These are phyloP conservation scores for Himalopsyche tibetana DNA, from an alignment of 2,888 invertebrate species.

Conservation along the genomic window DNA sequence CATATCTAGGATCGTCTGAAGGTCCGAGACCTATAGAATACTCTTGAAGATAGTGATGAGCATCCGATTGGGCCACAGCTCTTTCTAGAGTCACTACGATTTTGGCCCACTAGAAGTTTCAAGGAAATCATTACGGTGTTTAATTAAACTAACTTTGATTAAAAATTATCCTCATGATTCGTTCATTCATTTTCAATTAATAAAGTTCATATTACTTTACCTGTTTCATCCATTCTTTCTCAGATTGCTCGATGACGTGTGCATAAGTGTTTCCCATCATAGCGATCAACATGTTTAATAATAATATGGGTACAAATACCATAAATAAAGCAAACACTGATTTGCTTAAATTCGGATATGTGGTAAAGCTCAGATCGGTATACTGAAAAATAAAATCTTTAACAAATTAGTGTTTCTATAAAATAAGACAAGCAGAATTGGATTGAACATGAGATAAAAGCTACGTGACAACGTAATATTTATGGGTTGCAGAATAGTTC, in stretches of 20 bases:
- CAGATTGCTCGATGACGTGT: slow-evolving; percentile 97
- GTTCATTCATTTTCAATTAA: no score
- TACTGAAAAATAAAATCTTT: slow-evolving; percentile 81
- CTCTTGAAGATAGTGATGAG: slow-evolving; percentile 93
- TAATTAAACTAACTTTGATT: no score
- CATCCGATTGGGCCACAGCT: slow-evolving; percentile 92
- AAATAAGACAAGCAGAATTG: no score
- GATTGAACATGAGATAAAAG: no score
- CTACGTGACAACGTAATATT: no score
- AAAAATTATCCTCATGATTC: no score
- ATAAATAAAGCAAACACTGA: slow-evolving; percentile 98
- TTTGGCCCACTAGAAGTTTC: slow-evolving; percentile 91
- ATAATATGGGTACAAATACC: slow-evolving; percentile 97
- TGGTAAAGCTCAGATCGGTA: slow-evolving; percentile 91
- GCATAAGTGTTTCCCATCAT: slow-evolving; percentile 99
- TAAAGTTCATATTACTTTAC: slow-evolving; percentile 70
- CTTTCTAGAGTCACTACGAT: slow-evolving; percentile 97
- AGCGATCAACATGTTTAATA: slow-evolving; percentile 98
- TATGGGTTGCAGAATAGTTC: no score
- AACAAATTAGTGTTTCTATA: no score
- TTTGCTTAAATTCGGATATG: slow-evolving; percentile 94
- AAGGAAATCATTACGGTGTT: no score
- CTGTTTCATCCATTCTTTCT: slow-evolving; percentile 99
- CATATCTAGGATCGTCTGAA: slow-evolving; percentile 88
- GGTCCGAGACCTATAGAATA: slow-evolving; percentile 96